Base-by-base conservation (phyloP, 64 coral and sea anemone genomes). In the Platygyra sinensis region DNA sequence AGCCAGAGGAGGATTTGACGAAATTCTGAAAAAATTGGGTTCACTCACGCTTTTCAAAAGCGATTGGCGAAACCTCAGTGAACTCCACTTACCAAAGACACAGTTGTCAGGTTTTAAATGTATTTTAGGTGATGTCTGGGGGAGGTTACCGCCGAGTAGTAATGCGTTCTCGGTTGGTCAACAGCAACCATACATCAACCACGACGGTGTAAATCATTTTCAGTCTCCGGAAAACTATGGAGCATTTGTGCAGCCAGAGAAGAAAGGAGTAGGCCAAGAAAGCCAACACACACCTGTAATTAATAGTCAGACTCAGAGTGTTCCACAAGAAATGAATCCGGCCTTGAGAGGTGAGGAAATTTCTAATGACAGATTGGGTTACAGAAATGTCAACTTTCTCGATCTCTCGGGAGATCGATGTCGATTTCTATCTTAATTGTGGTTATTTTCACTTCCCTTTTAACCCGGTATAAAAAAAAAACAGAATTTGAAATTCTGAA, bases 151-250 rank as follows among this genome's bases (percentile, higher is more conserved):
- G 38, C 81, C 81, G 81, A 85, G 81, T 25, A 24, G 22, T 85
- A 71, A 85, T 85, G 63, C 63, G 36, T 72, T 85, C 81, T 85
- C 81, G 81, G 62, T 85, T 85, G 81, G 81, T 85, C 62, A 85
- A 85, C 81, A 85, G 60, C 81, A 85, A 72, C 12, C 81, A 46
- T 85, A 71, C 63, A 33, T 71, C 60, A 85, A 85, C 38, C 81
- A 85, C 62, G 63, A 51, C 20, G 81, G 36, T 42, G 81, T 36
- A 30, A 71, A 85, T 42, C 62, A 51, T 85, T 85, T 85, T 69
- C 63, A 85, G 28, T 72, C 81, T 51, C 22, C 81, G 30, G 22
- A 24, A 65, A 72, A n/a, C 30, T 63, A 85, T 85, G 81, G 36
- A 15, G 63, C 38, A 85, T 69, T 85, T 72, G 14, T 39, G 33